Conservation (phyloP, 2,113 vertebrate genomes). For the Aldabrachelys gigantea region DNA sequence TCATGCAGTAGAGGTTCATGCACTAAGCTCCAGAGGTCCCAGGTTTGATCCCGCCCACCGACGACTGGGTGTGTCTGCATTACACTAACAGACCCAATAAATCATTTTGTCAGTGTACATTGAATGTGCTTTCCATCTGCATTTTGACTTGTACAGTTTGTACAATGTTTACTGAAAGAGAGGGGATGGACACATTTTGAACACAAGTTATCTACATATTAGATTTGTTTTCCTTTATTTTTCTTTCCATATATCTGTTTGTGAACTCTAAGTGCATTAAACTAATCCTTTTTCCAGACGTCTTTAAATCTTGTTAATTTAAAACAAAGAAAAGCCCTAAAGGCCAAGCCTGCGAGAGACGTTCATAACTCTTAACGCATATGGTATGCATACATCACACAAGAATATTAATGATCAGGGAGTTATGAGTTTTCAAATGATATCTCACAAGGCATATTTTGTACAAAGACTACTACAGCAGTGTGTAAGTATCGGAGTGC, state of each 20-base stretch:
- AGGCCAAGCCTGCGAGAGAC: not conserved
- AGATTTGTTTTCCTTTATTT: not conserved
- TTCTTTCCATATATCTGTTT: not conserved
- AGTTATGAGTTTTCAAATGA: too few relatives aligned
- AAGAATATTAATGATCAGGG: too few relatives aligned
- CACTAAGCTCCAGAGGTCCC: too few relatives aligned
- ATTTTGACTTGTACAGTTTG: not conserved
- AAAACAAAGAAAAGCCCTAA: not conserved
- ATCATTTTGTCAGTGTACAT: not conserved
- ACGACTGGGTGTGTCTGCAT: accelerated
- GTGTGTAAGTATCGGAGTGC: not conserved
- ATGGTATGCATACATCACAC: too few relatives aligned
- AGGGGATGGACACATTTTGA: not conserved
- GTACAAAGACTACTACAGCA: not conserved
- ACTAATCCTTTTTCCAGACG: not conserved
- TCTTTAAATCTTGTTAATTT: not conserved
- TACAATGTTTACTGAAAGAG: not conserved
- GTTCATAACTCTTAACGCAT: too few relatives aligned
- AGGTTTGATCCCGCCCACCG: too few relatives aligned
- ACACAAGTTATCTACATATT: not conserved
- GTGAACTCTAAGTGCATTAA: not conserved
- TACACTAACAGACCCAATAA: not conserved
- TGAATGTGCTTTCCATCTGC: not conserved
- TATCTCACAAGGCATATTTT: too few relatives aligned
- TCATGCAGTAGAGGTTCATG: too few relatives aligned